Conservation (phyloP, 92 coral and sea anemone species). For the Diadumene lineata region DNA sequence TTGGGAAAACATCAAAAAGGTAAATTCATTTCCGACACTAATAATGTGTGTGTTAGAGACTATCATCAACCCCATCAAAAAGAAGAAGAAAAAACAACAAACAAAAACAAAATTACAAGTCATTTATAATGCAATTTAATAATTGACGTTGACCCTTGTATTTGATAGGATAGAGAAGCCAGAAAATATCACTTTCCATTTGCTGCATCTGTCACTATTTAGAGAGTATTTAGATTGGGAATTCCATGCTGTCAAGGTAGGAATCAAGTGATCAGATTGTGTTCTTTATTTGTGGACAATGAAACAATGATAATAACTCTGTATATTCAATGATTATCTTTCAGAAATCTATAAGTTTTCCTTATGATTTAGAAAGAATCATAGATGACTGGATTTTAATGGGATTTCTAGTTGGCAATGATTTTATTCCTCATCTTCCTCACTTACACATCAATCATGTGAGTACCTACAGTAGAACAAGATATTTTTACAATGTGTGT, state of each 20-base stretch:
- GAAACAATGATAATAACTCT: too few species aligned
- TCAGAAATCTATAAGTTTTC: constrained; percentile 64
- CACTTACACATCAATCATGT: constrained; percentile 94
- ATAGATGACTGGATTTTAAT: constrained; percentile 98
- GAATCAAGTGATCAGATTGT: too few species aligned
- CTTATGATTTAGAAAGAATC: constrained; percentile 85
- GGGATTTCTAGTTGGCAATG: constrained; percentile 99
- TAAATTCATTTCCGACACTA: too few species aligned
- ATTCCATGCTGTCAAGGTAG: constrained; percentile 80
- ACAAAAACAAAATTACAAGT: too few species aligned
- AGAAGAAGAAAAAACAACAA: too few species aligned
- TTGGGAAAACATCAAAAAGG: constrained; percentile 96
- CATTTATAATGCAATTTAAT: too few species aligned
- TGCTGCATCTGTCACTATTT: constrained; percentile 88
- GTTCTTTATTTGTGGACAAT: too few species aligned
- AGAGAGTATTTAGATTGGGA: constrained; percentile 97
- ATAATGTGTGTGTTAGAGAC: too few species aligned
- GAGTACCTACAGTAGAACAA: constrained; percentile 18
- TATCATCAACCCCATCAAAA: background rate
- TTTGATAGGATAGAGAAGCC: constrained; percentile 89
- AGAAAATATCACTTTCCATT: constrained; percentile 93
- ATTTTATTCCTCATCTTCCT: constrained; percentile 92
- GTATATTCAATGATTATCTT: background rate
- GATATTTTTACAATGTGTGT: background rate
- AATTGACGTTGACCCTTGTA: too few species aligned